Percentiles rank a stretch among this genome's conserved stretches.
phyloP scores from a whole-genome alignment of 1,140 invertebrate genomes.

The Bombus sylvicola region DNA sequence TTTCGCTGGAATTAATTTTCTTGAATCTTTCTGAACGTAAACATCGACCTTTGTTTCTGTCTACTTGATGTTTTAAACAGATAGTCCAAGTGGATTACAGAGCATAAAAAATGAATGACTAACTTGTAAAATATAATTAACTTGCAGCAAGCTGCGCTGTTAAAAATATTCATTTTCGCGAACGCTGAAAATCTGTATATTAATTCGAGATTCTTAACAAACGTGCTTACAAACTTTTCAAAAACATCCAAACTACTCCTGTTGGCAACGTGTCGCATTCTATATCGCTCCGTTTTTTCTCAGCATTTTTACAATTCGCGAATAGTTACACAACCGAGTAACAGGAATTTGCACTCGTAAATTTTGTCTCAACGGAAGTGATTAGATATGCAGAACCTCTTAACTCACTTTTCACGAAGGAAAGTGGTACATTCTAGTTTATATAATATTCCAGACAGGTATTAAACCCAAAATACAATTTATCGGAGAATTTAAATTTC shows the following conservation, averaged over 20 bases:
- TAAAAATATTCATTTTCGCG: neutral
- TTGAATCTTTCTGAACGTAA: neutral
- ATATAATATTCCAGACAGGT: neutral
- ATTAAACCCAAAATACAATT: neutral
- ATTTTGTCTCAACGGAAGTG: neutral
- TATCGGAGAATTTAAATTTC: neutral
- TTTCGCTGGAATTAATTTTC: neutral
- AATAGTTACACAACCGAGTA: neutral
- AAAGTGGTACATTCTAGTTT: slow-evolving; percentile 1
- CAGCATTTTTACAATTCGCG: no score
- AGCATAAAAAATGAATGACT: no score
- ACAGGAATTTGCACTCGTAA: slow-evolving; percentile 5
- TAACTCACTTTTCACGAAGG: neutral
- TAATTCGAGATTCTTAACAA: neutral
- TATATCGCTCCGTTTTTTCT: neutral
- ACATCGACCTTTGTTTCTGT: neutral
- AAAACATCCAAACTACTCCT: neutral
- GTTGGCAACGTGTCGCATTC: neutral
- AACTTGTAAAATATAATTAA: no score
- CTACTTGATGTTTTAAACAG: no score
- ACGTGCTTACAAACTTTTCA: neutral
- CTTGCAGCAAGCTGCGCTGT: neutral
- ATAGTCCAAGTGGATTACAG: no score
- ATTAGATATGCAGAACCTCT: neutral
- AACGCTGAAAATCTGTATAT: neutral